Evolutionary conservation across 2,888 invertebrate species (phyloP).

Genomic region (Stenchaetothrips biformis): DNA sequence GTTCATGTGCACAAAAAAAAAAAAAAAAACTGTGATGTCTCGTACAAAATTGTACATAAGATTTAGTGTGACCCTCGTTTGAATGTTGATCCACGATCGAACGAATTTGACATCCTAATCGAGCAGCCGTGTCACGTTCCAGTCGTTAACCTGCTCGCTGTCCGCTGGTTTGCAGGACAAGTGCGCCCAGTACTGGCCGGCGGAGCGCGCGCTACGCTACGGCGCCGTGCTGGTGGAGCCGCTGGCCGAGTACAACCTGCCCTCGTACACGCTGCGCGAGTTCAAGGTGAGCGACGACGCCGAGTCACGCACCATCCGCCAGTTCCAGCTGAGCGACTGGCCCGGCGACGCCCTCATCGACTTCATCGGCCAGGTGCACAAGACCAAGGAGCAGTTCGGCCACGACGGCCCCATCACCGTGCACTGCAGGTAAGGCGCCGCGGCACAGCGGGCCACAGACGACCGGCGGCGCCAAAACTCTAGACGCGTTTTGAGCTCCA

Average conservation of each 20-base stretch:
- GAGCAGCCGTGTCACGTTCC: too few relatives aligned
- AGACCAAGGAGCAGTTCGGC: constrained; percentile 99
- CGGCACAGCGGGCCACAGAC: too few relatives aligned
- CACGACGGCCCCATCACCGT: constrained; percentile 99
- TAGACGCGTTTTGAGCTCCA: too few relatives aligned
- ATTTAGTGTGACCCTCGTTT: too few relatives aligned
- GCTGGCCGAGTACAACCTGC: constrained; percentile 99
- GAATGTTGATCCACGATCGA: too few relatives aligned
- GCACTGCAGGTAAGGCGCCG: constrained; percentile 73
- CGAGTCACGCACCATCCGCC: constrained; percentile 88
- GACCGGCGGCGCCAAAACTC: too few relatives aligned
- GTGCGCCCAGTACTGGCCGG: constrained; percentile 99
- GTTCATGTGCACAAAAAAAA: too few relatives aligned
- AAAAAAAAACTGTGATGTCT: too few relatives aligned
- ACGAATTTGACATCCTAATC: too few relatives aligned
- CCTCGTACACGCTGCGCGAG: constrained; percentile 96
- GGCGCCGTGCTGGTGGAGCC: constrained; percentile 98
- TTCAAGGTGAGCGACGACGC: constrained; percentile 99
- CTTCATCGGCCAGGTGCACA: constrained; percentile 98
- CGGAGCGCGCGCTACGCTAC: constrained; percentile 92
- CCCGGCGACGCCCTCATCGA: constrained; percentile 98
- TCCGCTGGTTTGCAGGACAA: constrained; percentile 75
- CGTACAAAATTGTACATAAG: too few relatives aligned
- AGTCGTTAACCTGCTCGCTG: too few relatives aligned
- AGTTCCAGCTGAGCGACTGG: constrained; percentile 96